Evolutionary conservation across 1,140 invertebrate species (phyloP).

Genomic region (Macrobrachium nipponense): DNA sequence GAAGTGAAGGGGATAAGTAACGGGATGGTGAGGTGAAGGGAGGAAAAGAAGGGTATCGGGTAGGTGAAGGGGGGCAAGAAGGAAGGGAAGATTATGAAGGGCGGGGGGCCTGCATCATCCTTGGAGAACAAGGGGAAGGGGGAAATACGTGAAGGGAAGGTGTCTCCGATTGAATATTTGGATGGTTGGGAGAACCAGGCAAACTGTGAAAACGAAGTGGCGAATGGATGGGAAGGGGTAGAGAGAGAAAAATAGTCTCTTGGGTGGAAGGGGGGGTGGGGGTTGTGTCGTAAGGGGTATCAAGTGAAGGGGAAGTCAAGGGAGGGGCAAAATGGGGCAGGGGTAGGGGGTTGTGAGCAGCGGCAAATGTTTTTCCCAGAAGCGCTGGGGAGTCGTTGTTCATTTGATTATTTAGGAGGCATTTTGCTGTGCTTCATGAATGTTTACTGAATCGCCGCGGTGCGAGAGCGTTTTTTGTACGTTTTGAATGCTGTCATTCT

Average conservation of each 20-base stretch:
- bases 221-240: too few species aligned
- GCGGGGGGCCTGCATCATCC: too few species aligned
- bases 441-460: constrained; percentile 12
- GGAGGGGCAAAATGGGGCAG: neutral
- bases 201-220: neutral
- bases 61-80: too few species aligned
- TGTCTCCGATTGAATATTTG: neutral
- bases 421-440: constrained; percentile 18
- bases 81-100: too few species aligned
- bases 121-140: neutral
- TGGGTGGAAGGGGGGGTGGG: too few species aligned
- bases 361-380: neutral
- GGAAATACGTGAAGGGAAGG: neutral
- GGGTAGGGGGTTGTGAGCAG: neutral
- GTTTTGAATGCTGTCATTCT: constrained; percentile 25
- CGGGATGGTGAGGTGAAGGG: neutral
- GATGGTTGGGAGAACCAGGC: neutral
- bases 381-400: neutral
- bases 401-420: constrained; percentile 9
- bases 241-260: too few species aligned
- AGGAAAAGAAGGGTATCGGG: too few species aligned
- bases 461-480: constrained; percentile 11
- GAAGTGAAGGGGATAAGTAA: neutral
- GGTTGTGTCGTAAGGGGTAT: neutral
- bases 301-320: neutral